Evolutionary conservation across 2,797 vertebrate species (phyloP), one percentile per base, ranked within the genome.

Genomic region (Eutrigla gurnardus): DNA sequence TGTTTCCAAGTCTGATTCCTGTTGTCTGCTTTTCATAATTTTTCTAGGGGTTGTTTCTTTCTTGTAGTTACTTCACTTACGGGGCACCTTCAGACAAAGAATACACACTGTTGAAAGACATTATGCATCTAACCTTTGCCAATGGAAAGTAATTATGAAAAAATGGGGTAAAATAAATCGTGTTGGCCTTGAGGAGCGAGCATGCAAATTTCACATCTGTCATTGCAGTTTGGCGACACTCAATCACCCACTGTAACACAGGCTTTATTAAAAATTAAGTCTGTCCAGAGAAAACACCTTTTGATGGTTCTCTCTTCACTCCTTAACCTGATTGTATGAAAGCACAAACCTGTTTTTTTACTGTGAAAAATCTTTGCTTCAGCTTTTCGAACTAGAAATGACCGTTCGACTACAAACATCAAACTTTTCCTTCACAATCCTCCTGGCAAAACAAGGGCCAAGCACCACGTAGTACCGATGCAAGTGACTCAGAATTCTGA

Each of bases 1-100:
- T 70, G 58, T 81, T 73, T 84, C 78, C 74, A 25, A 63, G 61
- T n/a, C 49, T 7, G 73, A 8, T n/a, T 40, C 62, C 42, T 75
- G 70, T 68, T 73, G 58, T 77, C 57, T 63, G 55, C 46, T 45
- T 52, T 49, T 54, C 39, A 47, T 15, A 13, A 4, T 14, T n/a
- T 57, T 46, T 40, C 53, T 39, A 46, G 11, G 5, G 61, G 17
- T 63, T 46, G 12, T 62, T 71, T 75, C 57, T 37, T 59, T 53
- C 52, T 65, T 42, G 4, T 37, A 8, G 17, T 63, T 77, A 14
- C 62, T 67, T 66, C 37, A 49, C 65, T 68, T 13, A 25, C 7
- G 13, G 9, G 2, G 39, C 25, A 47, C 18, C 6, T 59, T 81
- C 49, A 43, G 13, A 64, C 50, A n/a, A 6, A 69, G 57, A 69